Conservation (phyloP, 2,797 vertebrate species). For the Platalea minor region DNA sequence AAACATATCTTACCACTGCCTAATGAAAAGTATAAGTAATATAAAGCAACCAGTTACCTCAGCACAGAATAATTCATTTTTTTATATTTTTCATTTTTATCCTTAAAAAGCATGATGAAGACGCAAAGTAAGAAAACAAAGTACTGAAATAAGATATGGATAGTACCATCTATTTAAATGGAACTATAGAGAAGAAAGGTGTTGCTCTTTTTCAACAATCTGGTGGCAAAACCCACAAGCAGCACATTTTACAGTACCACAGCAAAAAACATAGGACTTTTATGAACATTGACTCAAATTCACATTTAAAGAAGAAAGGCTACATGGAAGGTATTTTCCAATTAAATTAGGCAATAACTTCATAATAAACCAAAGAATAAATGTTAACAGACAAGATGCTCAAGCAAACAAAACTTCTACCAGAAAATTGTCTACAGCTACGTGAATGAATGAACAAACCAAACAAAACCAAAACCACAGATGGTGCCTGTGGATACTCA, state of each 20-base stretch:
- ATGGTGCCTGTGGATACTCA: neutral
- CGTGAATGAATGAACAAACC: neutral
- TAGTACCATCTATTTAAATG: neutral
- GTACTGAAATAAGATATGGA: neutral
- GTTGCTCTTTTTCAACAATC: neutral
- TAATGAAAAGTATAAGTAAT: constrained; percentile 32
- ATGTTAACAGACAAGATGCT: neutral
- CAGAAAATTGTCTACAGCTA: constrained; percentile 10
- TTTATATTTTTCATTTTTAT: neutral
- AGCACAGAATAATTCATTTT: neutral
- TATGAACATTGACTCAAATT: neutral
- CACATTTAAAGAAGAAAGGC: neutral
- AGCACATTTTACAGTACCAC: neutral
- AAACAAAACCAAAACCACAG: constrained; percentile 19
- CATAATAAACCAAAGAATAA: neutral
- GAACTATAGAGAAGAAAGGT: neutral
- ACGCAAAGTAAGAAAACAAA: neutral
- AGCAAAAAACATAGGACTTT: neutral
- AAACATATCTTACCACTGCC: neutral
- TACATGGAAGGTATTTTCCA: neutral
- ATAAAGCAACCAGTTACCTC: constrained; percentile 23
- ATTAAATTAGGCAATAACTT: neutral
- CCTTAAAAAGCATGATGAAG: neutral
- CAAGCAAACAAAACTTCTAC: neutral
- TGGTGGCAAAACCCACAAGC: neutral